These are phyloP conservation scores for Poeciliopsis paucimaculata DNA, from an alignment of 2,797 vertebrate genomes.

Conservation along the genomic window DNA sequence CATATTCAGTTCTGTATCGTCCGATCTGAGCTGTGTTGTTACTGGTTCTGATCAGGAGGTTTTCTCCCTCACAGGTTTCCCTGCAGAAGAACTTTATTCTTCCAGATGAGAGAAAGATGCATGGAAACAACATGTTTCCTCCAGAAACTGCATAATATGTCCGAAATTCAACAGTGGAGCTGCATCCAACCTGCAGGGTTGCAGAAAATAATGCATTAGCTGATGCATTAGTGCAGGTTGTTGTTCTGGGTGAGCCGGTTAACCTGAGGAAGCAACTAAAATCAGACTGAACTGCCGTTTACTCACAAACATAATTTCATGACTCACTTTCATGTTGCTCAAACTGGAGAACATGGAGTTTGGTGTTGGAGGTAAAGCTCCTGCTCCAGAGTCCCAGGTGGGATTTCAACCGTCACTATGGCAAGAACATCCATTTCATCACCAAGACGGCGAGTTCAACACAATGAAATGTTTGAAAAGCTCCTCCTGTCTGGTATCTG, in stretches of 20 bases:
- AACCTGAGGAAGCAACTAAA: not conserved
- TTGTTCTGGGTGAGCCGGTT: not conserved
- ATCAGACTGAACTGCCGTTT: not conserved
- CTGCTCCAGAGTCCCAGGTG: too few relatives aligned
- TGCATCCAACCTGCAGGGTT: not conserved
- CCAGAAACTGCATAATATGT: not conserved
- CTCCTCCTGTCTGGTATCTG: too few relatives aligned
- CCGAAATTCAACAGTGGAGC: not conserved
- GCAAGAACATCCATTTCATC: too few relatives aligned
- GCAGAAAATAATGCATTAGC: not conserved
- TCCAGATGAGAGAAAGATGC: not conserved
- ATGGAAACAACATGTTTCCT: not conserved
- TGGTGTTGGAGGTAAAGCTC: too few relatives aligned
- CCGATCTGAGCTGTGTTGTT: not conserved
- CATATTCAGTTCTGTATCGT: not conserved
- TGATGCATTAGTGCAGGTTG: not conserved
- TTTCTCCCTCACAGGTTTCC: not conserved
- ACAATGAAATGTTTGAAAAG: too few relatives aligned
- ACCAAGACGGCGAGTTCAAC: too few relatives aligned
- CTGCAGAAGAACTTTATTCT: not conserved
- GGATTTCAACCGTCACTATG: too few relatives aligned
- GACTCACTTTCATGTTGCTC: too few relatives aligned
- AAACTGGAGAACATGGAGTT: too few relatives aligned
- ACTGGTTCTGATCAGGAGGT: not conserved
- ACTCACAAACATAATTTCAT: too few relatives aligned